phyloP scores from a whole-genome alignment of 2,797 vertebrate genomes.

The Calcarius lapponicus region DNA sequence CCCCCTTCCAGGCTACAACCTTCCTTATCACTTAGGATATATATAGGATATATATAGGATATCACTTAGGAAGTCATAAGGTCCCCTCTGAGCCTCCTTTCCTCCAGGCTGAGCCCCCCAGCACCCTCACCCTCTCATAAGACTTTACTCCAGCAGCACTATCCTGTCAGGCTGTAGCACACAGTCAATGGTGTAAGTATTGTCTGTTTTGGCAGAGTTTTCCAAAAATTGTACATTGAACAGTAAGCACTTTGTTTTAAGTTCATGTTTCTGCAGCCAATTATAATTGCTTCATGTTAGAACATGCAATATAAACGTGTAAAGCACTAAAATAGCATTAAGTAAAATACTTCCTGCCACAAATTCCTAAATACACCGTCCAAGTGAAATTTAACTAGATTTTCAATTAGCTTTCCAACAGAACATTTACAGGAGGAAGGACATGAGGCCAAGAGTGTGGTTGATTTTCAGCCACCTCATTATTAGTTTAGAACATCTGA shows the following conservation, averaged over 20 bases:
- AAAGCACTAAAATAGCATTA: not conserved
- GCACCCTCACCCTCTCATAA: not conserved
- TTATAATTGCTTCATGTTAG: not conserved
- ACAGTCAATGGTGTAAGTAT: not conserved
- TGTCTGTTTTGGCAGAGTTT: not conserved
- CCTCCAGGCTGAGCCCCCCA: not conserved
- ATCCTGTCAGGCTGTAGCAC: not conserved
- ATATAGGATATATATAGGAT: too few species aligned
- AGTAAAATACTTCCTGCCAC: constrained; percentile 37
- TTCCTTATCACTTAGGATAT: not conserved
- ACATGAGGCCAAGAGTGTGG: not conserved
- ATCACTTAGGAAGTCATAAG: not conserved
- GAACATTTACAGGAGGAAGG: constrained; percentile 7
- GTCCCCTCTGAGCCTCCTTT: not conserved
- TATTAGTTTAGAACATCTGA: not conserved
- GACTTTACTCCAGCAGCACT: not conserved
- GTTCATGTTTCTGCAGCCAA: not conserved
- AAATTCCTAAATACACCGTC: not conserved
- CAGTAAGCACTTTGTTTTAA: not conserved
- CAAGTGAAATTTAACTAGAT: constrained; percentile 1
- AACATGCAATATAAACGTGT: not conserved
- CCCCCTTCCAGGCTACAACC: not conserved
- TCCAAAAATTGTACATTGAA: not conserved
- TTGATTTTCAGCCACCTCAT: constrained; percentile 6
- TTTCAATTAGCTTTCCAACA: not conserved